Conservation (phyloP, 2,797 vertebrate genomes). For the Austrolebias charrua region DNA sequence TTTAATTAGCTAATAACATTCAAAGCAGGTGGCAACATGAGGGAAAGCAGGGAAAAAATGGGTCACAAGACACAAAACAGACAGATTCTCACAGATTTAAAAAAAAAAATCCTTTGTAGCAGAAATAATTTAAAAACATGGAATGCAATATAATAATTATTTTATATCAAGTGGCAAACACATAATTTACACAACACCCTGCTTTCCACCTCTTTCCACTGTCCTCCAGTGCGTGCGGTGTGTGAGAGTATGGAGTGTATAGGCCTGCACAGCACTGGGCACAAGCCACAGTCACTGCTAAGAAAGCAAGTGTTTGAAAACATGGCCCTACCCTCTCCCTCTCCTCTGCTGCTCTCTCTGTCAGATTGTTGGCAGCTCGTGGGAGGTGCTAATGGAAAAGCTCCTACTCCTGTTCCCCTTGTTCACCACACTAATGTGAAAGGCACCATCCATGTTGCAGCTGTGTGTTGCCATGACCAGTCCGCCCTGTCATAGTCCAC, state of each 20-base stretch:
- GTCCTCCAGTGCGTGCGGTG: constrained; percentile 13
- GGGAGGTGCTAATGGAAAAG: constrained; percentile 77
- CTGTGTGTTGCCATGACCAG: constrained; percentile 83
- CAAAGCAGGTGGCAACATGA: no score
- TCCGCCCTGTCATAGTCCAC: constrained; percentile 93
- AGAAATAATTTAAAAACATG: background rate
- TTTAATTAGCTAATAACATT: no score
- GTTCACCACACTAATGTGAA: constrained; percentile 75
- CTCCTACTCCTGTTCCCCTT: constrained; percentile 73
- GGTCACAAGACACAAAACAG: no score
- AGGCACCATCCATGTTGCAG: constrained; percentile 72
- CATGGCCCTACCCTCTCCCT: constrained; percentile 34
- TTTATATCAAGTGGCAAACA: background rate
- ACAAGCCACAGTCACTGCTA: constrained; percentile 51
- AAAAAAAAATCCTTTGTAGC: no score
- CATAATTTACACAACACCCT: background rate
- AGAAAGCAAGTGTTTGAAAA: constrained; percentile 61
- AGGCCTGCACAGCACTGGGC: constrained; percentile 29
- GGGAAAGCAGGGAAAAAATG: no score
- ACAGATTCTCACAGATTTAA: no score
- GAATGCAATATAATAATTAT: background rate
- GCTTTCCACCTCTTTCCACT: background rate
- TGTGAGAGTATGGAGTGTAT: constrained; percentile 34
- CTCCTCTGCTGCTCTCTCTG: constrained; percentile 36
- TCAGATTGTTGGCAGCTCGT: constrained; percentile 71